Evolutionary conservation across 2,113 vertebrate genomes (phyloP), one percentile per base, ranked within the genome.

Genomic region (Eretmochelys imbricata): DNA sequence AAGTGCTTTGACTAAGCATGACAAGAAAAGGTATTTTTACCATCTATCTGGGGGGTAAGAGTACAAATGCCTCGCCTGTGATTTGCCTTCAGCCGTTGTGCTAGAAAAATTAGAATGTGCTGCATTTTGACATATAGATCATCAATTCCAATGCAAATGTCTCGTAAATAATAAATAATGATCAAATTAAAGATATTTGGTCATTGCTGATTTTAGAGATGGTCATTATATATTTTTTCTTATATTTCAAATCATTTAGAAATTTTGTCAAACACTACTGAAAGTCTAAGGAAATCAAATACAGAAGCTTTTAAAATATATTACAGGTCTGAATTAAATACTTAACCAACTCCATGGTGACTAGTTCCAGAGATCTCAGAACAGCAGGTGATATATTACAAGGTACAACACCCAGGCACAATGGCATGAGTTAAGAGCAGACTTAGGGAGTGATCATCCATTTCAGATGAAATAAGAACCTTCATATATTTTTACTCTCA

Each of bases 91-190:
- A 91, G 48, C 1, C 4, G 85, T 2, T 10, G 50, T 8, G 12
- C 69, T 25, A 96, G 80, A 54, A 42, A 49, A 78, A 48, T 27
- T 48, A 25, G 3, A 27, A 2, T 1, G 42, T 69, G 8, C 54
- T 16, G 59, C 69, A 87, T 10, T 29, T 69, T 38, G 79, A 12
- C 1, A 0, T 14, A 85, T 51, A 48, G 5, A 80, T 89, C 4
- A 55, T 9, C 8, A 51, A 69, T 86, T 59, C 69, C 87, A 76
- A 42, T 31, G 62, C 19, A 46, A 20, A 76, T 88, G 84, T 54
- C 62, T 0, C 7, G 16, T 35, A 20, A 0, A 1, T 78, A 16
- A 78, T 48, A 27, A 59, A 62, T 27, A 0, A 1, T 75, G 24
- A 76, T 76, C 8, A 11, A 14, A n/a, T 54, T 55, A 20, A 31